A percentile compares a stretch with the other conserved stretches of the same genome.
phyloP scores from a whole-genome alignment of 2,888 invertebrate genomes.

The Yponomeuta plumbellus region DNA sequence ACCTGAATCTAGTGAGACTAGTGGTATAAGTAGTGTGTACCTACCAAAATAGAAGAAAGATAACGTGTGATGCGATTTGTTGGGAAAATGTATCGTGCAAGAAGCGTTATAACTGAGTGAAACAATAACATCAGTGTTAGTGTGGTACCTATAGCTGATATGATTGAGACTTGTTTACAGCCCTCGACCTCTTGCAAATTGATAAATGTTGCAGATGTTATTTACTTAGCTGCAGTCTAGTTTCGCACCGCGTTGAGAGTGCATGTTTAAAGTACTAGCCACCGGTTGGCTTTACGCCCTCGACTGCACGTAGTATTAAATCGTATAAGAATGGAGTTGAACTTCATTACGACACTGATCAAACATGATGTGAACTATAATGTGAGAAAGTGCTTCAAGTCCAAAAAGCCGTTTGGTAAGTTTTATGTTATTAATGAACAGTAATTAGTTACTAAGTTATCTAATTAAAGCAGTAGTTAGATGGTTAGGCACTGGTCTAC shows the following conservation, averaged over 20 bases:
- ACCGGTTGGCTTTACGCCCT: neutral
- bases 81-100: neutral
- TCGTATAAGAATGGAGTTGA: conserved; percentile 54
- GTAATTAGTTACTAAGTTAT: too few species aligned
- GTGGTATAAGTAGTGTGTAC: too few species aligned
- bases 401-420: conserved; percentile 70
- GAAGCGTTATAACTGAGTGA: neutral
- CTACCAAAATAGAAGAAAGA: too few species aligned
- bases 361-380: conserved; percentile 72
- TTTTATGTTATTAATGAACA: conserved; percentile 16
- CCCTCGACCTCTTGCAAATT: conserved; percentile 35
- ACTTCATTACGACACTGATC: conserved; percentile 61
- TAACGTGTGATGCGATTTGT: neutral
- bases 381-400: conserved; percentile 68
- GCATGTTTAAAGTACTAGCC: conserved; percentile 30
- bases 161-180: conserved; percentile 4
- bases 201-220: conserved; percentile 50
- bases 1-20: too few species aligned
- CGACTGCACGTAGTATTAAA: conserved; percentile 8
- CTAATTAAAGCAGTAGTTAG: too few species aligned
- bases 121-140: neutral
- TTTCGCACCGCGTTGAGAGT: conserved; percentile 33
- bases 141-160: conserved; percentile 3
- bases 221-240: conserved; percentile 51
- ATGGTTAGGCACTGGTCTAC: too few species aligned